phyloP scores from a whole-genome alignment of 2,797 vertebrate species.

The Peromyscus melanophrys region DNA sequence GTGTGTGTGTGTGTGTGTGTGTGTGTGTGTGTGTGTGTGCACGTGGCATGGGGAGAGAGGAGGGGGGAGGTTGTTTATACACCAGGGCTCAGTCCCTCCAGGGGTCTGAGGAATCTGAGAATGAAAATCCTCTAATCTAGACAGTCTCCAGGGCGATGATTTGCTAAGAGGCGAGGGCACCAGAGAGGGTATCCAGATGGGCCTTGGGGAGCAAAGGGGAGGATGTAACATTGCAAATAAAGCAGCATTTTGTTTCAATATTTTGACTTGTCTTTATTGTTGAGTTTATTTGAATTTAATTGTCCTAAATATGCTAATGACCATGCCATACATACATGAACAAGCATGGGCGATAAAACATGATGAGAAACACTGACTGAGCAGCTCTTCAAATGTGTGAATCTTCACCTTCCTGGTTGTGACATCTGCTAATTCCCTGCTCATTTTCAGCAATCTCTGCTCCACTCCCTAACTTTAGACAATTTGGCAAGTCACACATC shows the following conservation, averaged over 20 bases:
- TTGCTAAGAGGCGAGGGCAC: not conserved
- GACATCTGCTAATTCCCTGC: not conserved
- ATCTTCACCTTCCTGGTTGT: not conserved
- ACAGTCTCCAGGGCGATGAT: not conserved
- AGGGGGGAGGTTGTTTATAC: not conserved
- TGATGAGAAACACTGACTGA: not conserved
- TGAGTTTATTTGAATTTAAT: slow-evolving; percentile 21
- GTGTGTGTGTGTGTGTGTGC: not conserved
- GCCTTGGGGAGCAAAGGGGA: not conserved
- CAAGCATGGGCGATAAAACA: not conserved
- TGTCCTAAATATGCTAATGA: not conserved
- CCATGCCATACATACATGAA: not conserved
- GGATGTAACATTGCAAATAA: not conserved
- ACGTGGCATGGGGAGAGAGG: not conserved
- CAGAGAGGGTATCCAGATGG: not conserved
- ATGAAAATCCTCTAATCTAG: slow-evolving; percentile 8
- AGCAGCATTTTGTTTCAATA: not conserved
- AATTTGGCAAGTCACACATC: not conserved
- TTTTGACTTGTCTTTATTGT: slow-evolving; percentile 33
- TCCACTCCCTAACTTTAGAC: not conserved
- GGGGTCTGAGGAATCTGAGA: not conserved
- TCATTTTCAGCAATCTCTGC: not conserved
- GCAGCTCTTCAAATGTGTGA: not conserved
- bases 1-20: not conserved
- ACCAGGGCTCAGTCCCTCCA: not conserved